Base-by-base conservation (phyloP, 1,140 invertebrate genomes). In the Pachyrhynchus sulphureomaculatus region DNA sequence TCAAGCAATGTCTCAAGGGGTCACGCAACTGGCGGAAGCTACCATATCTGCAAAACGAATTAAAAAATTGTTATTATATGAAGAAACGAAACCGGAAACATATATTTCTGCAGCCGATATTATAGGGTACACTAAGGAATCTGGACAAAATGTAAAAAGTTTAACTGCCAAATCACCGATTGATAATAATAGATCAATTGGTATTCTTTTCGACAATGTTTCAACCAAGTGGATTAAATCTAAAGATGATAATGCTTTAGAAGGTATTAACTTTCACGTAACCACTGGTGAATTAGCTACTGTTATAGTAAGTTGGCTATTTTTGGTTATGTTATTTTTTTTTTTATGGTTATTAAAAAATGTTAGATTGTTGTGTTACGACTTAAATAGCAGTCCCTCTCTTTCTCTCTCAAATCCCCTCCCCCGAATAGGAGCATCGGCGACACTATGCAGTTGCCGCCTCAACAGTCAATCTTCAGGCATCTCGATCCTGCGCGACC, bases 261-360 rank as follows among this genome's bases (percentile, higher is more conserved):
- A 79, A 41, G 74, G 81, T 59, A 76, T 88, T 4, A 80, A 75
- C 59, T 70, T 87, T 4, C 68, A 71, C 4, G 75, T 82, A 2
- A 74, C 76, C 45, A 69, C 79, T 4, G 83, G 83, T 10, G 39
- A 87, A 68, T 69, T 90, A 26, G 72, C 87, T 3, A 84, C 83
- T 2, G 79, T 90, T 1, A 83, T 91, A 62, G 88, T 80, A 83
- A 23, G 87, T 90, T 18, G 88, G 88, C 33, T 78, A 84, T 24
- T 88, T 88, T 53, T 90, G 89, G 79, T 85, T 87, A 68, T 93
- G 91, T 12, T 75, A 96, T 80, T 84, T 44, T 93, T 96, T 78
- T 71, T 96, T 20, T 86, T 87, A 2, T 66, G 89, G 0, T 73
- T 72, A 21, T 18, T 23, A 12, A 74, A 74, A 9, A 47, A 15